Base-by-base conservation (phyloP, 2,888 invertebrate species). In the Atethmia centrago region DNA sequence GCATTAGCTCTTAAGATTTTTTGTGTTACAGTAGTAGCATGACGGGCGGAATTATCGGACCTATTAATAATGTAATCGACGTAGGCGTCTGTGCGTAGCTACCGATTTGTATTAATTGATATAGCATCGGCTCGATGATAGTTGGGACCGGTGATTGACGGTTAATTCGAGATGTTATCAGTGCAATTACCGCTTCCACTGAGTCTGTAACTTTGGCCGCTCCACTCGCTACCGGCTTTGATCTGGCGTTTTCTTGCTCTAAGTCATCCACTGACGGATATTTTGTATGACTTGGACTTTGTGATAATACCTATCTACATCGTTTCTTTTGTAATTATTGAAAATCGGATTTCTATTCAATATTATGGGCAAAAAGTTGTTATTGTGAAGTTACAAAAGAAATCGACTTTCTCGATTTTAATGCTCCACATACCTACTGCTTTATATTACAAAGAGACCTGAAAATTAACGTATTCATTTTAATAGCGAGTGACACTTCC, bases 71-170 rank as follows among this genome's bases (percentile, higher is more conserved):
- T 91, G 89, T 92, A 94, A 95, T 95, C 92, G 92, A 88, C 83
- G 90, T 88, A 84, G 90, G 89, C 92, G 93, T 92, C 92, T 88
- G 90, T 91, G 88, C 88, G 87, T 88, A 86, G 95, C 95, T 95
- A 95, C 96, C 93, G 95, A 95, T 95, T 94, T 92, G 91, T 91
- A 93, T 94, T 95, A 96, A 96, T 96, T 96, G 95, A 95, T 95
- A 94, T 88, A 90, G 91, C 90, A 88, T 89, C 91, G 89, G 88
- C 87, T 87, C 91, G 94, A 94, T 95, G 95, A 95, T 94, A 94
- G 94, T 93, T 93, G 91, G 90, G 87, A 88, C 85, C 88, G 90
- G 92, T 93, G 96, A 96, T 95, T 95, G 96, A 95, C 94, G 95
- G 94, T 92, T 94, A 92, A 94, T 94, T 93, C 92, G 90, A 94